Evolutionary conservation across 2,797 vertebrate species (phyloP), one percentile per base, ranked within the genome.

Genomic region (Xiphophorus birchmanni): DNA sequence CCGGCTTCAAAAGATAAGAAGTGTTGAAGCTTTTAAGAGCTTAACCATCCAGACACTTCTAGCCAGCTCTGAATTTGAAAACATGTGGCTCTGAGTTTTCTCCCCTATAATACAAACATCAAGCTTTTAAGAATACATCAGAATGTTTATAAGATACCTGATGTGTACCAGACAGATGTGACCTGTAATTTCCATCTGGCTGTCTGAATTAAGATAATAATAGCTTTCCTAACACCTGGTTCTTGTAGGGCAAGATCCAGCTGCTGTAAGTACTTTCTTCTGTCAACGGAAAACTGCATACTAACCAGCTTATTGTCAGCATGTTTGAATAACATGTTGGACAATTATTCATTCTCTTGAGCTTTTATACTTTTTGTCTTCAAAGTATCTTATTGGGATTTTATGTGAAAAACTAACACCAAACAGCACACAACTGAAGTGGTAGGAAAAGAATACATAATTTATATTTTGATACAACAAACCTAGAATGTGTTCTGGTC

Each of bases 121-220:
- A 75, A 42, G 11, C 32, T 72, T 11, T 78, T 40, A 40, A 86
- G 69, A 79, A 80, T 67, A 65, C 21, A 74, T 74, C 9, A 54
- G 18, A 56, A 5, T 56, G 63, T 81, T 78, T 79, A 60, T 79
- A 78, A 80, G 69, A 76, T 52, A 80, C 69, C 63, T 81, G 69
- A 58, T 2, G 0, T 73, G 58, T 48, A 65, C 58, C 79, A 86
- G 77, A 75, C 76, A 84, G 79, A 86, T 75, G 75, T 52, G 63
- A 82, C 42, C 72, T 86, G 50, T 76, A 78, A 80, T 84, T 85
- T 82, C 71, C 73, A 83, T 80, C 80, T 87, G 77, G 73, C 67
- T 50, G 56, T 73, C 42, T 86, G 75, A 85, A 75, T 89, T 76
- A 80, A 76, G 71, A 89, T 87, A 84, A 89, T 82, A 79, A 84